phyloP scores from a whole-genome alignment of 1,140 invertebrate genomes.

The Chymomyza costata region DNA sequence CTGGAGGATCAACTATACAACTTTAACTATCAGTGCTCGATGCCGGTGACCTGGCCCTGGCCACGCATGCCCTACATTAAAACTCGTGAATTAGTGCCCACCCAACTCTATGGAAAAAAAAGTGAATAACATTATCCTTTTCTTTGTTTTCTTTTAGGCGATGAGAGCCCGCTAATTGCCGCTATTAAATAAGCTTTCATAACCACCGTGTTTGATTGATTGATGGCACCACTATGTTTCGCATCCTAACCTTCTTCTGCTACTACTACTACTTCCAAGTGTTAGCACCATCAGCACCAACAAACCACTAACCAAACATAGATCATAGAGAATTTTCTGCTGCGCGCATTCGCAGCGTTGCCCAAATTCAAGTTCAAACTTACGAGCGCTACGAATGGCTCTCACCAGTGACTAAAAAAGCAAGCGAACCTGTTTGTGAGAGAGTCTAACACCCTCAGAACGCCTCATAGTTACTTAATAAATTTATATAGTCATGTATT shows the following conservation, averaged over 20 bases:
- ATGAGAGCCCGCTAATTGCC: conserved; percentile 70
- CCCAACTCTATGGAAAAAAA: conserved; percentile 70
- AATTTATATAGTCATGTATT: conserved; percentile 22
- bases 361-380: conserved; percentile 14
- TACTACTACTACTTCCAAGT: conserved; percentile 39
- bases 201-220: conserved; percentile 34
- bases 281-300: conserved; percentile 52
- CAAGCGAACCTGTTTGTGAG: conserved; percentile 11
- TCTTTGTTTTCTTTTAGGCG: conserved; percentile 51
- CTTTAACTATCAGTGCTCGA: conserved; percentile 85
- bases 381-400: conserved; percentile 8
- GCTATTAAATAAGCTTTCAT: conserved; percentile 68
- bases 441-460: too few relatives aligned
- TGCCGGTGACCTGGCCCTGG: conserved; percentile 87
- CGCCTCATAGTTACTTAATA: conserved; percentile 3
- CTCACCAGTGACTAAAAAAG: conserved; percentile 17
- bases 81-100: conserved; percentile 73
- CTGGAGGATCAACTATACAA: conserved; percentile 86
- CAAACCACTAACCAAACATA: conserved; percentile 51
- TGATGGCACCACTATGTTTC: conserved; percentile 60
- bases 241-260: conserved; percentile 57
- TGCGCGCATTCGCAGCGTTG: conserved; percentile 34
- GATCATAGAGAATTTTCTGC: conserved; percentile 32
- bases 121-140: conserved; percentile 57
- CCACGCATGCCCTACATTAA: conserved; percentile 73